Evolutionary conservation across 1,140 invertebrate species (phyloP), one percentile per base, ranked within the genome.

Genomic region (Drosophila albomicans): DNA sequence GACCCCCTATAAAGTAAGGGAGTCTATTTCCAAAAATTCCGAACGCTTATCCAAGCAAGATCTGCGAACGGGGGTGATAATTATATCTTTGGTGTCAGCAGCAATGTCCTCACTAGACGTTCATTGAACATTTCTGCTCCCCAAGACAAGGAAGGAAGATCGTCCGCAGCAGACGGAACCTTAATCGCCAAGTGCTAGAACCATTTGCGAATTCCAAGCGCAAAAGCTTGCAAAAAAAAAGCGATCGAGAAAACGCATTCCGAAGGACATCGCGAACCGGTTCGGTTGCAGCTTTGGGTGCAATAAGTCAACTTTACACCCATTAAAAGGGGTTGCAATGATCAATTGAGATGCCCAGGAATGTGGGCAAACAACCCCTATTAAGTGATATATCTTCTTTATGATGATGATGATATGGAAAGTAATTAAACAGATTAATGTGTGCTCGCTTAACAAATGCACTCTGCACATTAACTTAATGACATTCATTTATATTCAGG

Each of bases 71-170:
- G 84, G 84, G 85, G 78, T 56, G n/a, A 49, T 78, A 45, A 35
- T 51, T 49, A 74, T 66, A 88, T 87, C 81, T 78, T 88, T 88
- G 84, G 84, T 89, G 84, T 88, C 84, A 88, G 84, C 84, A 88
- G 78, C 84, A 88, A 88, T 88, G 67, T 66, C 73, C 84, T 88
- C 84, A 88, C 84, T 88, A 88, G 2, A 84, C 84, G 84, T 87
- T 87, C 84, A 87, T 87, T 88, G 84, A 46, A 78, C 85, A 87
- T 89, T 87, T 88, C 70, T 87, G 84, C 84, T 87, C 84, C 84
- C 84, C 84, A 87, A 87, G 84, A 87, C 84, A 87, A 87, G 84
- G 84, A 87, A 87, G 84, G 35, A 7, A 25, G 84, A 87, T 13
- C 64, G 67, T 3, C 28, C 45, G 51, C 5, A 56, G 13, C 11